Evolutionary conservation across 2,888 invertebrate species (phyloP).

Genomic region (Lepetodrilus schrolli): DNA sequence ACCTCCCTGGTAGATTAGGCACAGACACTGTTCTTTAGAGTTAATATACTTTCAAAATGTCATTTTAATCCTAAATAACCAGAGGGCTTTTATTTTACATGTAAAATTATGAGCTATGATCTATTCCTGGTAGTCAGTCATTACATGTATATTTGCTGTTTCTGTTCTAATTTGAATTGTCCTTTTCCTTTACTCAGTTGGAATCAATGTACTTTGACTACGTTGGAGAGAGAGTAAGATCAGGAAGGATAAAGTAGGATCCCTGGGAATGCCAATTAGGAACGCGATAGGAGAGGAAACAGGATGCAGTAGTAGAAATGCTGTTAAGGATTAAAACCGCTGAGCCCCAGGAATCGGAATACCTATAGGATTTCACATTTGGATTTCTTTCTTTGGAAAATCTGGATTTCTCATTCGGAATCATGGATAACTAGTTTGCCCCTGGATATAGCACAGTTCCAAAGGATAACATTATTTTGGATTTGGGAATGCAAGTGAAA

Average conservation of each 20-base stretch:
- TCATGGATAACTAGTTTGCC: neutral
- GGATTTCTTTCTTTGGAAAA: neutral
- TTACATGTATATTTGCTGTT: neutral
- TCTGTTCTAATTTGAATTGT: conserved; percentile 9
- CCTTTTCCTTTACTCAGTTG: conserved; percentile 24
- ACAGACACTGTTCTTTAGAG: too few species aligned
- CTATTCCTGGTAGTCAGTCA: neutral
- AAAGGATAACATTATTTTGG: neutral
- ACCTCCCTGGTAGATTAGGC: too few species aligned
- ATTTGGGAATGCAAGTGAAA: too few species aligned
- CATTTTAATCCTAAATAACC: too few species aligned
- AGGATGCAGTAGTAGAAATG: conserved; percentile 19
- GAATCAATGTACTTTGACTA: neutral
- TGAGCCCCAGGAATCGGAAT: neutral
- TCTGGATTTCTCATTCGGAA: neutral
- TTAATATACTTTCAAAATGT: too few species aligned
- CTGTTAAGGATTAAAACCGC: neutral
- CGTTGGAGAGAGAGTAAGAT: conserved; percentile 25
- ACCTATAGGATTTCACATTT: neutral
- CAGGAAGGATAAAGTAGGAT: too few species aligned
- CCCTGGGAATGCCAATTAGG: conserved; percentile 11
- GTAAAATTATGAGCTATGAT: neutral
- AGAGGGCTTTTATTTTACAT: neutral
- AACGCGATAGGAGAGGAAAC: conserved; percentile 15
- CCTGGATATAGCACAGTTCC: neutral